Conservation (phyloP, 2,888 invertebrate species). For the Alloplasta piceator region DNA sequence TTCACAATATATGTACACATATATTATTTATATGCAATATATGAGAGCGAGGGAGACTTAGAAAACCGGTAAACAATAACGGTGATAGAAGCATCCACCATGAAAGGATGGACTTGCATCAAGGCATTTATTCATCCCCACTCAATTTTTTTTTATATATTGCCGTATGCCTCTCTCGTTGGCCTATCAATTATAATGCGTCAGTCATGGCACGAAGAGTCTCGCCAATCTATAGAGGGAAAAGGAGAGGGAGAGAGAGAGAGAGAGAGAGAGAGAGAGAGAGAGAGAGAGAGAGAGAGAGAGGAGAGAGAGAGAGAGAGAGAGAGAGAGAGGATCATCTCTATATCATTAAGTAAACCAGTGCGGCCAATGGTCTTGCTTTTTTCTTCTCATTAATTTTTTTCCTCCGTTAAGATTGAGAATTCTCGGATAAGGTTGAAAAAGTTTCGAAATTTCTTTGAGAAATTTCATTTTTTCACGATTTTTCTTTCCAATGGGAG, state of each 20-base stretch:
- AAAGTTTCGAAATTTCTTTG: no score
- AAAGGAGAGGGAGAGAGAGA: constrained; percentile 1
- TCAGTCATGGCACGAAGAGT: constrained; percentile 41
- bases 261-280: constrained; percentile 14
- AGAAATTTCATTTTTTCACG: no score
- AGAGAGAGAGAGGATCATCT: constrained; percentile 27
- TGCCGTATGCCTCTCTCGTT: not conserved
- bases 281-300: constrained; percentile 6
- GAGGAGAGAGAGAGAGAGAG: constrained; percentile 1
- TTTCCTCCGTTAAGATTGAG: not conserved
- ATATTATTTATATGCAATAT: constrained; percentile 38
- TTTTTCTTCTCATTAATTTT: not conserved
- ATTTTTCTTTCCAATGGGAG: no score
- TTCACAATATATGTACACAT: constrained; percentile 15
- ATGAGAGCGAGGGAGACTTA: constrained; percentile 57
- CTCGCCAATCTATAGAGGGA: constrained; percentile 14
- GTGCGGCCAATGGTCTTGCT: constrained; percentile 28
- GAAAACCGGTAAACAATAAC: constrained; percentile 71
- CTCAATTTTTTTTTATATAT: constrained; percentile 10
- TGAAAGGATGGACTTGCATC: constrained; percentile 71
- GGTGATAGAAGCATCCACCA: constrained; percentile 74
- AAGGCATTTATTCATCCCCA: constrained; percentile 52
- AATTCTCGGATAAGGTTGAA: no score
- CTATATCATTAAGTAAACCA: constrained; percentile 56
- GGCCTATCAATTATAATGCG: constrained; percentile 61